Percentiles rank a stretch among this genome's conserved stretches.
Evolutionary conservation across 35 echinoderm and acorn worm genomes (phyloP).

Genomic region (Ophioderma brevispina): DNA sequence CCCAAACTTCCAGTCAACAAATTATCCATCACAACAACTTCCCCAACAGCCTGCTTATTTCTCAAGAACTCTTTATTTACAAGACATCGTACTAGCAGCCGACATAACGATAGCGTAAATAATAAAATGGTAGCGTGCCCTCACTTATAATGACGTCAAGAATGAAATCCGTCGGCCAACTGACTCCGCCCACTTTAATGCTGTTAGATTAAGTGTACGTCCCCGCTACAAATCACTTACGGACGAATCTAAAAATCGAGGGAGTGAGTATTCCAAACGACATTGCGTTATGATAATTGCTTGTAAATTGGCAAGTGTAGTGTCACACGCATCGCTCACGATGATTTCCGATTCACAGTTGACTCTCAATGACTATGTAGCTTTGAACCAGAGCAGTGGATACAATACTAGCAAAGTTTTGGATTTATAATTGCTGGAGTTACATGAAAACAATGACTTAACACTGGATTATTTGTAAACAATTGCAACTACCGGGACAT

Average conservation of each 20-base stretch:
- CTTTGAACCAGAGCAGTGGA: neutral
- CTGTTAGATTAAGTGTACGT: neutral
- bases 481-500: neutral
- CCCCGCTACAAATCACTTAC: neutral
- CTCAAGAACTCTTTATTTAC: too few relatives aligned
- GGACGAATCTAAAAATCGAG: neutral
- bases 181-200: neutral
- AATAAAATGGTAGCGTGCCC: neutral
- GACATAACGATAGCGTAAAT: too few relatives aligned
- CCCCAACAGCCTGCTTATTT: too few relatives aligned
- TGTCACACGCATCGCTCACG: constrained; percentile 6
- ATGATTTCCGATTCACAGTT: neutral
- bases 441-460: constrained; percentile 5
- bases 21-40: too few relatives aligned
- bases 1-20: too few relatives aligned
- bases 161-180: neutral
- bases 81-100: too few relatives aligned
- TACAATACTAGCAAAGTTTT: neutral
- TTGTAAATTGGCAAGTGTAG: neutral
- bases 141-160: neutral
- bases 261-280: neutral
- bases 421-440: neutral
- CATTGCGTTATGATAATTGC: neutral
- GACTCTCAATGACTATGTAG: neutral
- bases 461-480: neutral